Conservation (phyloP, 2,888 invertebrate species). For the Epinotia brunnichana region DNA sequence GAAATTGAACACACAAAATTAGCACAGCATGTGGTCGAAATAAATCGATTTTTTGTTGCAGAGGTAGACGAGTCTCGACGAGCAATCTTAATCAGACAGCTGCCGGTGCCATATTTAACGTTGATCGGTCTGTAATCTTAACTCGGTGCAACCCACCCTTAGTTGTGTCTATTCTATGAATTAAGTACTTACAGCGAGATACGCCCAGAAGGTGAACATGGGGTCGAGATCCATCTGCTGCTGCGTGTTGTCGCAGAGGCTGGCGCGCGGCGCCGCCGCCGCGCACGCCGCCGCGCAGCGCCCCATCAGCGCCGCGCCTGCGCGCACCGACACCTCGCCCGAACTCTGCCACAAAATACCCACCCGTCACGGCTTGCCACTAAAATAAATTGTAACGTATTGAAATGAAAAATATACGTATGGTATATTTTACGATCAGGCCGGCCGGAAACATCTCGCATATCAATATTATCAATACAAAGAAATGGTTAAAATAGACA, state of each 20-base stretch:
- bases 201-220: slow-evolving; percentile 88
- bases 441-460: too few species aligned
- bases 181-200: slow-evolving; percentile 83
- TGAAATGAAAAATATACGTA: background rate
- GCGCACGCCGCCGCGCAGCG: slow-evolving; percentile 85
- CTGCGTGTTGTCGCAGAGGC: slow-evolving; percentile 85
- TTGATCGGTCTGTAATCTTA: too few species aligned
- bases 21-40: background rate
- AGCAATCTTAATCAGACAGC: too few species aligned
- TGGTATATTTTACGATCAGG: too few species aligned
- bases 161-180: background rate
- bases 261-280: slow-evolving; percentile 80
- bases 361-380: background rate
- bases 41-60: background rate
- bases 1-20: too few species aligned
- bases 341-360: slow-evolving; percentile 51
- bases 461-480: background rate
- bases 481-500: too few species aligned
- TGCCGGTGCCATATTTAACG: too few species aligned
- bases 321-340: slow-evolving; percentile 61
- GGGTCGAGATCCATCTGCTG: slow-evolving; percentile 85
- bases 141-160: background rate
- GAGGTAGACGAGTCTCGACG: background rate
- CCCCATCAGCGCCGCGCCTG: slow-evolving; percentile 64
- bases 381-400: background rate